phyloP scores from a whole-genome alignment of 2,888 invertebrate genomes.

The Eugnorisma glareosa region DNA sequence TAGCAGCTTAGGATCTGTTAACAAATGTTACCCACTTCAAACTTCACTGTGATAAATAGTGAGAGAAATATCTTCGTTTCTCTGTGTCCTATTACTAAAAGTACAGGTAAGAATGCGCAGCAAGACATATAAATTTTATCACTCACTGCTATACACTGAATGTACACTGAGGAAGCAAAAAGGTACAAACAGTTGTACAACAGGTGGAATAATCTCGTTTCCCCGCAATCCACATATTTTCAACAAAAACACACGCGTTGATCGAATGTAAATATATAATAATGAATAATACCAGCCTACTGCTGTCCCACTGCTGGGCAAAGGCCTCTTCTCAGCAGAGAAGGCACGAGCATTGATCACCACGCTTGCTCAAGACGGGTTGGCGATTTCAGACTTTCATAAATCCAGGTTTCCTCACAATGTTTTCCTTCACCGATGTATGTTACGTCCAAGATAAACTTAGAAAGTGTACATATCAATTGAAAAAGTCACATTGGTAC shows the following conservation, averaged over 20 bases:
- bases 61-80: background rate
- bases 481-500: too few relatives aligned
- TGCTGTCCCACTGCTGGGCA: too few relatives aligned
- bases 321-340: too few relatives aligned
- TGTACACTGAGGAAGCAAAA: background rate
- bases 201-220: background rate
- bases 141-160: background rate
- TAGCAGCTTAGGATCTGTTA: constrained; percentile 37
- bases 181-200: background rate
- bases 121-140: background rate
- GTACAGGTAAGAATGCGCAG: background rate
- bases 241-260: background rate
- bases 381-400: too few relatives aligned
- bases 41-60: background rate
- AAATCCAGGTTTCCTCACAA: too few relatives aligned
- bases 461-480: too few relatives aligned
- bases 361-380: too few relatives aligned
- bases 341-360: too few relatives aligned
- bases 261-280: too few relatives aligned
- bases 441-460: too few relatives aligned
- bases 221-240: background rate
- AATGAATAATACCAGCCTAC: too few relatives aligned
- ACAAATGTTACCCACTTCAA: background rate
- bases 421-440: too few relatives aligned
- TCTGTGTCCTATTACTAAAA: background rate